Conservation (phyloP, 1,140 invertebrate genomes). For the Lasioglossum albipes region DNA sequence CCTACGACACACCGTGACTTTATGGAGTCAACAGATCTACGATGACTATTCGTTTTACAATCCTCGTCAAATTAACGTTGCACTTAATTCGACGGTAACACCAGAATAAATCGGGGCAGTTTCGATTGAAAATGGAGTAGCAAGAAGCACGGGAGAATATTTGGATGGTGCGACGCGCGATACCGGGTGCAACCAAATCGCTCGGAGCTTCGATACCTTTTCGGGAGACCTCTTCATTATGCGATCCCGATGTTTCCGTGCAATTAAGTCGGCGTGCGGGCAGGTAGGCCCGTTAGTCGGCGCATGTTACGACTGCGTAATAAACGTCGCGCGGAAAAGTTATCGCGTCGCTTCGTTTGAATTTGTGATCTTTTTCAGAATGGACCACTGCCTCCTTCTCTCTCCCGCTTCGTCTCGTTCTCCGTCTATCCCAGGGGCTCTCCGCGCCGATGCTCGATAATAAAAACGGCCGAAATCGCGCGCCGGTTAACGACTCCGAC, state of each 20-base stretch:
- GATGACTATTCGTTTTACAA: too few relatives aligned
- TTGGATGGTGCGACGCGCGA: neutral
- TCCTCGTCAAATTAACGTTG: too few relatives aligned
- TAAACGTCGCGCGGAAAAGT: constrained; percentile 65
- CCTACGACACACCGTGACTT: too few relatives aligned
- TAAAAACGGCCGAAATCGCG: constrained; percentile 51
- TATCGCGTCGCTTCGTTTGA: constrained; percentile 63
- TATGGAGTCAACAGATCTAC: too few relatives aligned
- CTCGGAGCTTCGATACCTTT: constrained; percentile 39
- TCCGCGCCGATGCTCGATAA: constrained; percentile 30
- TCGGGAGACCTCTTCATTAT: constrained; percentile 56
- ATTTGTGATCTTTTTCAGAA: constrained; percentile 52
- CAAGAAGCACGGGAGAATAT: too few relatives aligned
- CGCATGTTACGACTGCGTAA: constrained; percentile 52
- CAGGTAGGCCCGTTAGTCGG: constrained; percentile 46
- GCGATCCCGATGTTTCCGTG: constrained; percentile 54
- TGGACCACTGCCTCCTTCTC: neutral
- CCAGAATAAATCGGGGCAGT: too few relatives aligned
- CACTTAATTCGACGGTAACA: too few relatives aligned
- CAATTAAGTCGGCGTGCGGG: constrained; percentile 58
- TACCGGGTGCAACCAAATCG: constrained; percentile 8
- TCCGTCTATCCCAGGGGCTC: too few relatives aligned
- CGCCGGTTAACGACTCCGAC: constrained; percentile 59
- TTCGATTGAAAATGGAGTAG: too few relatives aligned
- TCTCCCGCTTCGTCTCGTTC: too few relatives aligned